Base-by-base conservation (phyloP, 2,113 vertebrate genomes). In the Callipepla californica region DNA sequence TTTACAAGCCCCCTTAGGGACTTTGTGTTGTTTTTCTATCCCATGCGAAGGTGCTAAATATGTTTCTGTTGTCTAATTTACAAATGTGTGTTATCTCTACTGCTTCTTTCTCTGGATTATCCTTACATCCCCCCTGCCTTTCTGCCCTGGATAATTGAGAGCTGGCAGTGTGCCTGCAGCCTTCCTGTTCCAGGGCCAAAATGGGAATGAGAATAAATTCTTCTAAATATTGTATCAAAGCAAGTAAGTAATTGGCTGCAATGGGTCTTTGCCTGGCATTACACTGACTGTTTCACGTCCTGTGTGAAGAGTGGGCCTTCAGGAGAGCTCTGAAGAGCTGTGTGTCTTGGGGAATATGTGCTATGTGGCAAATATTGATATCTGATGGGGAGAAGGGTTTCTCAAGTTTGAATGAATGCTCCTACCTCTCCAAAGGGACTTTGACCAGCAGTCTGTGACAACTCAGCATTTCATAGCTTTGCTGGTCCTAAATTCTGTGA, bases 201-300 rank as follows among this genome's bases (percentile, higher is more conserved):
- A 58, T 87, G 77, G 74, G 83, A 95, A 80, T 89, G 94, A 86
- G 76, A 96, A 87, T 92, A 95, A 93, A 90, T 25, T 62, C 70
- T 95, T 93, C 84, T 87, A 84, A 93, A 69, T 47, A 58, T 68
- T 79, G 77, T 85, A 63, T 75, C 50, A 83, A 92, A 80, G 80
- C 85, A 93, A 92, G 85, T 67, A 94, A 95, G 86, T 90, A 61
- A 90, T 94, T 93, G 67, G 18, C 51, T 92, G 1, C 66, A 93
- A 84, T 72, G 65, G 90, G 68, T 88, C 68, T 88, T 90, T 2
- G 34, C 19, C 59, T 88, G 76, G 59, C 34, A 2, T 85, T 87
- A 19, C 26, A 11, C 28, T 86, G 80, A 42, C 77, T 87, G 72
- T 94, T 83, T 72, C 66, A 62, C 50, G 72, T 86, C 88, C 90